Evolutionary conservation across 2,113 vertebrate genomes (phyloP), one percentile per base, ranked within the genome.

Genomic region (Ageneiosus marmoratus): DNA sequence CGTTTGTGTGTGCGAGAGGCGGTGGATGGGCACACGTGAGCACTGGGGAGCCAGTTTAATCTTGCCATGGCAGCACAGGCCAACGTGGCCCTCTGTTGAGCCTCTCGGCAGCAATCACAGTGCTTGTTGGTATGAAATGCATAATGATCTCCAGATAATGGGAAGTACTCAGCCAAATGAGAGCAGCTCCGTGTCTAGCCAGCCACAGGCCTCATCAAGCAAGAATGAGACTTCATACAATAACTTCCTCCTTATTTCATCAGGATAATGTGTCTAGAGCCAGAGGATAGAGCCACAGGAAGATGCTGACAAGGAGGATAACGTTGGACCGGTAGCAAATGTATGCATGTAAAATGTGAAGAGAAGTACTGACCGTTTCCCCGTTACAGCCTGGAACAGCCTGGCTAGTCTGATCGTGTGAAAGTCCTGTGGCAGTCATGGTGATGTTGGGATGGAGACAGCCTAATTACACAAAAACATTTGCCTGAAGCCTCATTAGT

Each of bases 101-200:
- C 88, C 87, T 78, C 86, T 81, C 86, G 77, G 65, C 83, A 88
- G 88, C 65, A 87, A 90, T 90, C 89, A 87, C 81, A 87, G 83
- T 87, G 88, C 89, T 89, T 88, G 86, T 90, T 90, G 87, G 89
- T 87, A 89, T 86, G 84, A 91, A 91, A 92, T 82, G 90, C 90
- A 92, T 92, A 91, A 89, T 88, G 90, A 91, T 90, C 89, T 84
- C 82, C 51, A 76, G 80, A 87, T 89, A 91, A 90, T 90, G 88
- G 89, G 84, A 89, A 91, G 89, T 88, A 85, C 81, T 89, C 88
- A 88, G 87, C 88, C 90, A 89, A 84, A 88, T 50, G 67, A 77
- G 86, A 82, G 79, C 75, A 84, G 84, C 88, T 88, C 85, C 81
- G 70, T 83, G 84, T 83, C 80, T 78, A 58, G 73, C 60, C 81